These are phyloP conservation scores for Origma solitaria DNA, from an alignment of 2,113 vertebrate genomes.

Conservation along the genomic window DNA sequence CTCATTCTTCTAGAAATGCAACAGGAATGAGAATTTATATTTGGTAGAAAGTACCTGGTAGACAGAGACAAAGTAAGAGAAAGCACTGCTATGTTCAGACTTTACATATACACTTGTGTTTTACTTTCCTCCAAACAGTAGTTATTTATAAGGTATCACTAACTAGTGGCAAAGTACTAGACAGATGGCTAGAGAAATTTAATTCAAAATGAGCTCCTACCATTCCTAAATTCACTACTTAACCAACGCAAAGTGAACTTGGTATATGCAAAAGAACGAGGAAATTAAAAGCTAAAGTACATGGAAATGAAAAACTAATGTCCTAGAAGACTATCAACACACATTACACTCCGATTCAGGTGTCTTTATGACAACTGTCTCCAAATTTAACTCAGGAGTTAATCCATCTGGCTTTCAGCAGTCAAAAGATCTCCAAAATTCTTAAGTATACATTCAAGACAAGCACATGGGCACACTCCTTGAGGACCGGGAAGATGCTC, in stretches of 20 bases:
- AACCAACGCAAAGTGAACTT: neutral
- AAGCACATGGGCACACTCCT: accelerated
- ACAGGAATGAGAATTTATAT: neutral
- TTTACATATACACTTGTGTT: neutral
- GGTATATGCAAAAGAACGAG: neutral
- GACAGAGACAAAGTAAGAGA: neutral
- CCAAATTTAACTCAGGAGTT: neutral
- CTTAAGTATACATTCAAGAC: neutral
- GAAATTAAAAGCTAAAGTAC: neutral
- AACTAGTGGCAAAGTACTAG: neutral
- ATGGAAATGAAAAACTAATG: neutral
- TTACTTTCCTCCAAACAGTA: neutral
- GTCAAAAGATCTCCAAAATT: neutral
- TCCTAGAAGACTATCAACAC: neutral
- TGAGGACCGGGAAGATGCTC: neutral
- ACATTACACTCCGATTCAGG: neutral
- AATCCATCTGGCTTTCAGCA: neutral
- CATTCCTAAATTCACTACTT: neutral
- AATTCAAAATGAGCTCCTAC: neutral
- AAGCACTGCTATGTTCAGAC: neutral
- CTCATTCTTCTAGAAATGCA: neutral
- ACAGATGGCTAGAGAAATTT: neutral
- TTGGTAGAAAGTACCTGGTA: neutral
- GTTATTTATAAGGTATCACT: neutral
- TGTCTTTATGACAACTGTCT: neutral